Evolutionary conservation across 2,888 invertebrate species (phyloP).

Genomic region (Lithophane ornitopus): DNA sequence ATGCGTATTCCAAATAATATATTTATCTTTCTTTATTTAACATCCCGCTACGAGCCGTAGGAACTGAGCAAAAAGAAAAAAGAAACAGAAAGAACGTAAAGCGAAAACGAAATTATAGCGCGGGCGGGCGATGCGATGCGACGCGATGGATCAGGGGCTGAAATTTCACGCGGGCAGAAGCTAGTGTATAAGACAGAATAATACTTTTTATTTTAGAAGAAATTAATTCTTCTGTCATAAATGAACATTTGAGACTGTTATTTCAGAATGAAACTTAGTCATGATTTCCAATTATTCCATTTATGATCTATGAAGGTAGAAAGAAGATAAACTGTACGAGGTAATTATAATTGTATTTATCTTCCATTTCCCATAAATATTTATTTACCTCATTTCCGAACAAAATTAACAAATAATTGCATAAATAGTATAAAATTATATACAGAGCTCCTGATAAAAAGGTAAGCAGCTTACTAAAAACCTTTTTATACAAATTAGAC

Average conservation of each 20-base stretch:
- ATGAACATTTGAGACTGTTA: background rate
- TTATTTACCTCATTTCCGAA: conserved; percentile 18
- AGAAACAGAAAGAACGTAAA: background rate
- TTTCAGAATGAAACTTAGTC: background rate
- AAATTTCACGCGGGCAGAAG: background rate
- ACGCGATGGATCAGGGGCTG: no score
- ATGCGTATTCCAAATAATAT: no score
- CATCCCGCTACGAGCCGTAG: no score
- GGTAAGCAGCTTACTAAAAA: conserved; percentile 9
- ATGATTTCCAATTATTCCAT: background rate
- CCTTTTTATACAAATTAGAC: conserved; percentile 33
- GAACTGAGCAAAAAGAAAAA: background rate
- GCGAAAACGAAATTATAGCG: background rate
- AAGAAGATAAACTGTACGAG: background rate
- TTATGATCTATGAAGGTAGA: background rate
- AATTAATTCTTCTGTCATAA: background rate
- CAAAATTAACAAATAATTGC: conserved; percentile 1
- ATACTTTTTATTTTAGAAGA: background rate
- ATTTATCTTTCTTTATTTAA: no score
- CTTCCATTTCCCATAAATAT: background rate
- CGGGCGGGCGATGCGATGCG: background rate
- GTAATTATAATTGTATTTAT: background rate
- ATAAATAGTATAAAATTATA: background rate
- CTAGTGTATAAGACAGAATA: background rate
- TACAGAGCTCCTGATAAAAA: background rate